These are phyloP conservation scores for Copidosoma aretas DNA, from an alignment of 2,888 invertebrate species.

Conservation along the genomic window DNA sequence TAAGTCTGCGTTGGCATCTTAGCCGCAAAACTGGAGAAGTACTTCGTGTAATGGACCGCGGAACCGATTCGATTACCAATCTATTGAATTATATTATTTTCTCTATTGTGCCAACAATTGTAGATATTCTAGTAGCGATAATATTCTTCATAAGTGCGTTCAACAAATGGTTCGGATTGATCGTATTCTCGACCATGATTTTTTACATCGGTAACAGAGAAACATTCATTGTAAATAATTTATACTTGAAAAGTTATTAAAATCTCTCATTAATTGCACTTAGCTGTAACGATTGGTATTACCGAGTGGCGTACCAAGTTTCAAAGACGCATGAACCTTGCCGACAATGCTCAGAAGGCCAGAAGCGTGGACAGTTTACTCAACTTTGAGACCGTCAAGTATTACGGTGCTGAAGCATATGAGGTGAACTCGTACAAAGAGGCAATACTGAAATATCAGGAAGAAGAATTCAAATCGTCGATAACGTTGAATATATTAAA, in stretches of 20 bases:
- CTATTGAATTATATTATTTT: conserved; percentile 91
- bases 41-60: conserved; percentile 93
- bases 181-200: conserved; percentile 92
- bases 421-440: conserved; percentile 86
- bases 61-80: conserved; percentile 95
- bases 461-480: conserved; percentile 87
- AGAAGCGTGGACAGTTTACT: conserved; percentile 94
- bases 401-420: conserved; percentile 92
- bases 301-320: conserved; percentile 98
- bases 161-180: conserved; percentile 93
- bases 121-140: conserved; percentile 91
- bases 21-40: conserved; percentile 97
- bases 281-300: conserved; percentile 84
- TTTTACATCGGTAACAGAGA: conserved; percentile 81
- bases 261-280: conserved; percentile 9
- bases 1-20: conserved; percentile 95
- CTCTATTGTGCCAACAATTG: conserved; percentile 89
- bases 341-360: conserved; percentile 91
- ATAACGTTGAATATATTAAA: conserved; percentile 90
- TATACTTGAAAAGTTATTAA: background rate
- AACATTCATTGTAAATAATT: background rate
- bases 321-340: conserved; percentile 90
- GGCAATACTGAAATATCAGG: conserved; percentile 86
- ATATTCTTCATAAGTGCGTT: conserved; percentile 86
- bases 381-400: conserved; percentile 99